Evolutionary conservation across 2,888 invertebrate species (phyloP).

Genomic region (Micropterix aruncella): DNA sequence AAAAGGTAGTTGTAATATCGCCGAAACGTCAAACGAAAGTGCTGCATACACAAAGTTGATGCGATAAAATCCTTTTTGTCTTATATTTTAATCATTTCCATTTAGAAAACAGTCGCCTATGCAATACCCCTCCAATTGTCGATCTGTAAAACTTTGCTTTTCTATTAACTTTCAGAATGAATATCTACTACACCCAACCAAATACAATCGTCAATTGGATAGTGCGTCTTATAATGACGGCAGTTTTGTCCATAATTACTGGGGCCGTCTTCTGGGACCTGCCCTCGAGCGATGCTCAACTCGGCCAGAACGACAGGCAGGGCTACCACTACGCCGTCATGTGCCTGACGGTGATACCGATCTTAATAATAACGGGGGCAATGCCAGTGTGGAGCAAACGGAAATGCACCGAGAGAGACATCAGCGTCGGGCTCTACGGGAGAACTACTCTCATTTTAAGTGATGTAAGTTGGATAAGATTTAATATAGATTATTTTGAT

Average conservation of each 20-base stretch:
- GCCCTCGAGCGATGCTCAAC: constrained; percentile 58
- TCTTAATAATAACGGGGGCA: constrained; percentile 48
- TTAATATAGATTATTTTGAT: too few relatives aligned
- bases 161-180: constrained; percentile 45
- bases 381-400: constrained; percentile 41
- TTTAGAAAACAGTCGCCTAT: too few relatives aligned
- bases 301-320: constrained; percentile 60
- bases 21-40: too few relatives aligned
- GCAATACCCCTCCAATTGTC: too few relatives aligned
- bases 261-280: constrained; percentile 88
- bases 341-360: constrained; percentile 66
- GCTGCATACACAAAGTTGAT: too few relatives aligned
- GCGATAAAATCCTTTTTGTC: too few relatives aligned
- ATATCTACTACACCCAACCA: constrained; percentile 70
- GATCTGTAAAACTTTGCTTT: too few relatives aligned
- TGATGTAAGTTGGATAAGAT: constrained; percentile 67
- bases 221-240: constrained; percentile 63
- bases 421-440: constrained; percentile 67
- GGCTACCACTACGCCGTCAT: constrained; percentile 81
- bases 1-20: too few relatives aligned
- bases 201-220: constrained; percentile 69
- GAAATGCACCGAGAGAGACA: constrained; percentile 62
- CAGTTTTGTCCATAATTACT: constrained; percentile 66
- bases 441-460: constrained; percentile 63
- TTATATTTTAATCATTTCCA: too few relatives aligned